Percentiles rank a stretch among this genome's conserved stretches.
Conservation (phyloP, 2,888 invertebrate species). For the Griposia aprilina region DNA sequence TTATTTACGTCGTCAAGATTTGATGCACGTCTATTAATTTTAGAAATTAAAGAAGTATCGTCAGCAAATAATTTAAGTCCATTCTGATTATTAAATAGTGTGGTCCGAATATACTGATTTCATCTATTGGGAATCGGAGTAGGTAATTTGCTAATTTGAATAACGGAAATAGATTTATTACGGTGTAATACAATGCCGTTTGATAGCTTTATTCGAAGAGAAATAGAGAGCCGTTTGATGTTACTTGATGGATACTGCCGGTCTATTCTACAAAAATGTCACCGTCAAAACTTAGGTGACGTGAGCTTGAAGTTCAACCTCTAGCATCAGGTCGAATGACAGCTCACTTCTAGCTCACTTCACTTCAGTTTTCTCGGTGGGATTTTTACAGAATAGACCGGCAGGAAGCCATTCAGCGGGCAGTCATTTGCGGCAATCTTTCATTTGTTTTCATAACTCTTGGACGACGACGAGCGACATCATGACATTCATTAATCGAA, state of each 20-base stretch:
- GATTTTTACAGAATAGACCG: neutral
- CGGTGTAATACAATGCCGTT: neutral
- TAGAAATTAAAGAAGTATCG: too few species aligned
- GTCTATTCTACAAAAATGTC: neutral
- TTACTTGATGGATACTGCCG: neutral
- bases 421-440: neutral
- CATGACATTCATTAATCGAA: neutral
- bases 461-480: too few species aligned
- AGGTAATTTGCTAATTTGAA: slow-evolving; percentile 28
- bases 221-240: neutral
- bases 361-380: neutral
- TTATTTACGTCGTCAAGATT: too few species aligned
- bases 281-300: neutral
- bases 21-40: too few species aligned
- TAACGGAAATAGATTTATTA: slow-evolving; percentile 16
- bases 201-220: neutral
- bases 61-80: too few species aligned
- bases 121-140: slow-evolving; percentile 14
- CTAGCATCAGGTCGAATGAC: neutral
- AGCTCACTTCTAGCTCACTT: neutral
- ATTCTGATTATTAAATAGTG: slow-evolving; percentile 12
- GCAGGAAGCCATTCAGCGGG: neutral
- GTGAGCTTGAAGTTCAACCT: neutral
- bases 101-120: slow-evolving; percentile 24
- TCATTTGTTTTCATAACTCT: neutral